phyloP scores from a whole-genome alignment of 2,113 vertebrate species.

The Alosa alosa region DNA sequence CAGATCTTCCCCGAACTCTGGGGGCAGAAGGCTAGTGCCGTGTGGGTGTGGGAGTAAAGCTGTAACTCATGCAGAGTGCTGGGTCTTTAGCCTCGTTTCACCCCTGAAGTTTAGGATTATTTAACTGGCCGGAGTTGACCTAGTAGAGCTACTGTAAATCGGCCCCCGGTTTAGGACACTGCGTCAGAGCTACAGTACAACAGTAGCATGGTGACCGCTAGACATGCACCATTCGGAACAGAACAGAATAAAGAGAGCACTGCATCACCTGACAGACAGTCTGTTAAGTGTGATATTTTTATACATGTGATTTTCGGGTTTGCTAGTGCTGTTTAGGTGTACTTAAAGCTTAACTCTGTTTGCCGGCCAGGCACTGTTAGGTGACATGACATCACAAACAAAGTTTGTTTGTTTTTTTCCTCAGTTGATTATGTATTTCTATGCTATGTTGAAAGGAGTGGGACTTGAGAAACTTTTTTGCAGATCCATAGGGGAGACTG shows the following conservation, averaged over 20 bases:
- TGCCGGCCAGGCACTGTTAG: too few species aligned
- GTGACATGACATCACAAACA: too few species aligned
- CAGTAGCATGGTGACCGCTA: neutral
- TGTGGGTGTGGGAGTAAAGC: too few species aligned
- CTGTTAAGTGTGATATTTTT: neutral
- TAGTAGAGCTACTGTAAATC: neutral
- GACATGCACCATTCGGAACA: neutral
- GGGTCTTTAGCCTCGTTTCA: neutral
- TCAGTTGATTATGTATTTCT: too few species aligned
- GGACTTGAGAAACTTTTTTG: neutral
- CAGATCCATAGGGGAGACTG: neutral
- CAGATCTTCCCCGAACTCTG: neutral
- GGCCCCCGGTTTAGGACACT: neutral
- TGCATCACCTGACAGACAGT: too few species aligned
- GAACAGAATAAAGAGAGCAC: neutral
- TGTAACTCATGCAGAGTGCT: neutral
- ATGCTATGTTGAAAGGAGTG: neutral
- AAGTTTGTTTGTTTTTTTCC: too few species aligned
- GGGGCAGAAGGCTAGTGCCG: neutral
- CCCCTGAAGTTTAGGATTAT: neutral
- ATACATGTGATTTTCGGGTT: neutral
- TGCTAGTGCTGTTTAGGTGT: neutral
- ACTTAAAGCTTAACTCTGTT: neutral
- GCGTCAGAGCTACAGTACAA: neutral
- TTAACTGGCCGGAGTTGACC: neutral